Percentiles rank a stretch among this genome's conserved stretches.
phyloP scores from a whole-genome alignment of 2,888 invertebrate genomes.

The Danaus chrysippus region DNA sequence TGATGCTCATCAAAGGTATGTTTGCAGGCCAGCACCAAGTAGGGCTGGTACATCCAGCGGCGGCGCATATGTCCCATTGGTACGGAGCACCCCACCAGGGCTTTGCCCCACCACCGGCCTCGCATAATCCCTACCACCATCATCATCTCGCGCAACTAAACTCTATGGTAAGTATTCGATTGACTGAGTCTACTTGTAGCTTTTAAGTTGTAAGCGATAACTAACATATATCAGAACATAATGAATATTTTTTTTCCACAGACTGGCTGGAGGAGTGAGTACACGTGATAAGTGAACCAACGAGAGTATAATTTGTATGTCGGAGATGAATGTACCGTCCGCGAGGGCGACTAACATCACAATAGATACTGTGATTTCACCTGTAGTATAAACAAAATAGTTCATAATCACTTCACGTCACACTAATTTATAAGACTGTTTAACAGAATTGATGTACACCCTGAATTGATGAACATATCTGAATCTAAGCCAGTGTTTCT shows the following conservation, averaged over 20 bases:
- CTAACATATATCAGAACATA: constrained; percentile 16
- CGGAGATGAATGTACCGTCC: constrained; percentile 9
- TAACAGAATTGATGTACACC: constrained; percentile 73
- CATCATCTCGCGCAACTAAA: constrained; percentile 82
- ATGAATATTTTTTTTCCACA: constrained; percentile 74
- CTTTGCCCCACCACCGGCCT: constrained; percentile 81
- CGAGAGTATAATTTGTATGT: constrained; percentile 46
- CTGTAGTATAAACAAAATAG: constrained; percentile 34
- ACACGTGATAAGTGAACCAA: constrained; percentile 89
- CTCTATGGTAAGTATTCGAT: constrained; percentile 77
- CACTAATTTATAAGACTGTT: constrained; percentile 68
- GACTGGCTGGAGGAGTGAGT: constrained; percentile 95
- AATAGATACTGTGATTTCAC: constrained; percentile 61
- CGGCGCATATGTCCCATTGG: constrained; percentile 84
- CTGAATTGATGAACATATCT: constrained; percentile 56
- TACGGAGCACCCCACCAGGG: constrained; percentile 82
- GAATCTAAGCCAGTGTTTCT: constrained; percentile 47
- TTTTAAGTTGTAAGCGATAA: constrained; percentile 8
- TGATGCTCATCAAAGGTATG: constrained; percentile 10
- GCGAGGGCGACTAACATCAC: constrained; percentile 34
- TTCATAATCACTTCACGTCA: constrained; percentile 39
- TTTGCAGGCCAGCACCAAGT: constrained; percentile 82
- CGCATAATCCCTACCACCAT: constrained; percentile 83
- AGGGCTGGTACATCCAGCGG: constrained; percentile 81
- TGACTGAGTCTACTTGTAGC: background rate